Conservation (phyloP, 2,113 vertebrate genomes). For the Platanista minor region DNA sequence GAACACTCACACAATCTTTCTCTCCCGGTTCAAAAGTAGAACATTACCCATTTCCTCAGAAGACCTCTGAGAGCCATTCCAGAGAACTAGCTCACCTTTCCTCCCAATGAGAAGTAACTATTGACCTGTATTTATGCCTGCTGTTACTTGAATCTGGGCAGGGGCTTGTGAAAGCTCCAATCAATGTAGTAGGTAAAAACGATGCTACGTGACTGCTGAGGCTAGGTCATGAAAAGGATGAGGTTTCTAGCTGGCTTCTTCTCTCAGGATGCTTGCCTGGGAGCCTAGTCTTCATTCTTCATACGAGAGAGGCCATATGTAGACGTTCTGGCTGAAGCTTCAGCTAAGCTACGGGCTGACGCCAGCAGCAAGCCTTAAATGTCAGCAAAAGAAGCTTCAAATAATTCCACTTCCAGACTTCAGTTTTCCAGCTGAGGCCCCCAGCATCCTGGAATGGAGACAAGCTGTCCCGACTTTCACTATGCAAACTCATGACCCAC, state of each 20-base stretch:
- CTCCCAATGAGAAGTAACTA: neutral
- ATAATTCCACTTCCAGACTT: neutral
- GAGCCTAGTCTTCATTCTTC: neutral
- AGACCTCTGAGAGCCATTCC: neutral
- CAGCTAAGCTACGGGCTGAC: neutral
- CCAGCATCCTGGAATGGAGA: neutral
- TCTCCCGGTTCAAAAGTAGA: neutral
- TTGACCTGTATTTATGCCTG: neutral
- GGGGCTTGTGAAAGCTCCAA: neutral
- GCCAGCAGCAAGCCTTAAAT: neutral
- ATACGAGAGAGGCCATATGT: neutral
- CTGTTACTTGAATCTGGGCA: neutral
- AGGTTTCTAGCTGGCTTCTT: neutral
- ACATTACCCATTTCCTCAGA: neutral
- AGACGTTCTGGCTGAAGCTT: neutral
- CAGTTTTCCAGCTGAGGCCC: neutral
- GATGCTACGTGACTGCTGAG: neutral
- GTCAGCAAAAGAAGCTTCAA: neutral
- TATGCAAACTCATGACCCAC: neutral
- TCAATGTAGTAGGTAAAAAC: neutral
- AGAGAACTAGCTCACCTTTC: neutral
- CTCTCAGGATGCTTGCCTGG: neutral
- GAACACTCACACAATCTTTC: rapidly evolving
- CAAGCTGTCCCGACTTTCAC: neutral
- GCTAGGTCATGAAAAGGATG: neutral